These are phyloP conservation scores for Microcebus tavaratra DNA, from an alignment of 2,113 vertebrate species.

Conservation along the genomic window DNA sequence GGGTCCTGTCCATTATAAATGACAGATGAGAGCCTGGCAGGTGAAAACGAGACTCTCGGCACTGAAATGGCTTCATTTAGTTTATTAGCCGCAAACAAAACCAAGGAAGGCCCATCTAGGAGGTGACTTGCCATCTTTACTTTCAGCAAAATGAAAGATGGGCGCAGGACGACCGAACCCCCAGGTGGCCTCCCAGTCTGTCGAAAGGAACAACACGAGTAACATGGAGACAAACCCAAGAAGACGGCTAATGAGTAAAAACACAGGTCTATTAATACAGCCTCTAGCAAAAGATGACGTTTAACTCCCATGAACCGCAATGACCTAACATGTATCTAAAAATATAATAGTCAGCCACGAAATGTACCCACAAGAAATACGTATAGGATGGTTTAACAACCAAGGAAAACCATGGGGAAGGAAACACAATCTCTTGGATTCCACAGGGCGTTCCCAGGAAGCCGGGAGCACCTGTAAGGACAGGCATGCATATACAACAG, in stretches of 20 bases:
- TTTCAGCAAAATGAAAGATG: conserved; percentile 15
- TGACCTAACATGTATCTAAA: not conserved
- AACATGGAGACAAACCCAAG: not conserved
- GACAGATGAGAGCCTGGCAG: conserved; percentile 29
- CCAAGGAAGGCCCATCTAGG: not conserved
- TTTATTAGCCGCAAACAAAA: conserved; percentile 32
- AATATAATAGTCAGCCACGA: not conserved
- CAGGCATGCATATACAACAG: not conserved
- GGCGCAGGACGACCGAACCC: not conserved
- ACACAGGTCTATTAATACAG: not conserved
- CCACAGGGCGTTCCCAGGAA: not conserved
- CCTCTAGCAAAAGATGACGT: not conserved
- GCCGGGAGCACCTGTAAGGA: not conserved
- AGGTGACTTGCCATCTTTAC: not conserved
- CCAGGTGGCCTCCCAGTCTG: not conserved
- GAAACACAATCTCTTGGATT: not conserved
- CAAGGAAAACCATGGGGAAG: not conserved
- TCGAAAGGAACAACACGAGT: not conserved
- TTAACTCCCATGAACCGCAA: not conserved
- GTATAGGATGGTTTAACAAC: not conserved
- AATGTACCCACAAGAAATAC: not conserved
- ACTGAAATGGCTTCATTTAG: conserved; percentile 25
- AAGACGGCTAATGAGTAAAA: conserved; percentile 3
- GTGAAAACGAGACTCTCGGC: conserved; percentile 21
- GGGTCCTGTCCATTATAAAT: conserved; percentile 47